These are phyloP conservation scores for Halictus ligatus DNA, from an alignment of 2,888 invertebrate genomes.

Conservation along the genomic window DNA sequence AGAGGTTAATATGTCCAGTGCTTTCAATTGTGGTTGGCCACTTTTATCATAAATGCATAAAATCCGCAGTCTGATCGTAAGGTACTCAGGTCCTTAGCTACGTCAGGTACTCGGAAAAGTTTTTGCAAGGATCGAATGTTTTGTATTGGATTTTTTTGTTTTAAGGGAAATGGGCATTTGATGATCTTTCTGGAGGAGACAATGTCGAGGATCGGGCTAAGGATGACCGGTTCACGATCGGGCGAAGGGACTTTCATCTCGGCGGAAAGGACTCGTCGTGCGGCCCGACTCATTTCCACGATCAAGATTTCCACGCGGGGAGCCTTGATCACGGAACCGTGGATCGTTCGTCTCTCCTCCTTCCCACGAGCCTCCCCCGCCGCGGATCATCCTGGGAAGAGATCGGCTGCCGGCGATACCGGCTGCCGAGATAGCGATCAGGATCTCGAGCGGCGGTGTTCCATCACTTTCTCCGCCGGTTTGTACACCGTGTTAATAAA, in stretches of 20 bases:
- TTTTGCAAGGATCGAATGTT: too few relatives aligned
- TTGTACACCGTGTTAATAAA: slow-evolving; percentile 56
- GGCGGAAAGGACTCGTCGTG: slow-evolving; percentile 46
- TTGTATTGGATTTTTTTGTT: too few relatives aligned
- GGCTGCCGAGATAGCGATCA: slow-evolving; percentile 78
- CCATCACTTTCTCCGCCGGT: slow-evolving; percentile 80
- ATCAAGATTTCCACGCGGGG: slow-evolving; percentile 58
- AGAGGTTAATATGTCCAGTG: too few relatives aligned
- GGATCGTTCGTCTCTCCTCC: slow-evolving; percentile 60
- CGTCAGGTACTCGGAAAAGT: too few relatives aligned
- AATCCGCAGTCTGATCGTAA: too few relatives aligned
- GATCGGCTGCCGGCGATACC: slow-evolving; percentile 71
- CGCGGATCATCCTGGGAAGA: slow-evolving; percentile 76
- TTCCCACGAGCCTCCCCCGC: slow-evolving; percentile 75
- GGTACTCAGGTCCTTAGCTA: too few relatives aligned
- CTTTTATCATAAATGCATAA: too few relatives aligned
- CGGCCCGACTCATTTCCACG: slow-evolving; percentile 59
- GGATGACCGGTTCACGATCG: background rate
- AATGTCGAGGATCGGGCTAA: background rate
- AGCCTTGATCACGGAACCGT: slow-evolving; percentile 60
- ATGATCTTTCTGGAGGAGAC: background rate
- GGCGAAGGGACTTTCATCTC: slow-evolving; percentile 42
- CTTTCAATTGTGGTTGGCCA: too few relatives aligned
- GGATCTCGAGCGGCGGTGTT: slow-evolving; percentile 75
- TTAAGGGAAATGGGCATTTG: background rate